Evolutionary conservation across 2,113 vertebrate species (phyloP), one percentile per base, ranked within the genome.

Genomic region (Centropristis striata): DNA sequence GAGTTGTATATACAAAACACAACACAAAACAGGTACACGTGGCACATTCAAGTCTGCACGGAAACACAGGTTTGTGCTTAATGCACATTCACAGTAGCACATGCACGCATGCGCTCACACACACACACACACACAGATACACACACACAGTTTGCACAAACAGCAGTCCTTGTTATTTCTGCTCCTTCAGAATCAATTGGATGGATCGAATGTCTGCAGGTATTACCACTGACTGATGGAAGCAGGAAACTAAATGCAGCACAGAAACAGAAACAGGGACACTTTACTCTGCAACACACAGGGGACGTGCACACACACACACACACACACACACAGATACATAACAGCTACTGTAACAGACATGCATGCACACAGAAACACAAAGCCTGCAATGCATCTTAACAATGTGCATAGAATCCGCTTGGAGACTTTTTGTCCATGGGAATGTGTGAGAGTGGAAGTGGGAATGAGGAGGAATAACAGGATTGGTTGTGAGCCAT

Each of bases 171-270:
- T 80, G 80, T 85, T 89, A 80, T 90, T 88, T 87, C 73, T 81
- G 78, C 83, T 89, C 78, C 74, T 86, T 89, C 80, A 75, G 80
- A 86, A 90, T 93, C 91, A 92, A 84, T 90, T 78, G 92, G 92
- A 93, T 92, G 88, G 92, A 92, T 94, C 73, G 60, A 85, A 92
- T 92, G 93, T 93, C 87, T 85, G 57, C 57, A 74, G 73, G 79
- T 88, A 86, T 92, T 91, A 84, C n/a, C 39, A 87, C 86, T 90
- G 89, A 93, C 90, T 83, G 87, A 94, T 93, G 90, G 87, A 84
- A 54, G 36, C 78, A 44, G 74, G 83, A 86, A 73, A 68, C 83
- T 73, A 59, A 86, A 87, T 76, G 75, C 72, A 86, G 81, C 88
- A 86, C 61, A 76, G 78, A 79, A 80, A n/a, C n/a, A n/a, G n/a